Percentiles rank a stretch among this genome's conserved stretches.
These are phyloP conservation scores for Vandiemenella viatica DNA, from an alignment of 2,888 invertebrate species.

Conservation along the genomic window DNA sequence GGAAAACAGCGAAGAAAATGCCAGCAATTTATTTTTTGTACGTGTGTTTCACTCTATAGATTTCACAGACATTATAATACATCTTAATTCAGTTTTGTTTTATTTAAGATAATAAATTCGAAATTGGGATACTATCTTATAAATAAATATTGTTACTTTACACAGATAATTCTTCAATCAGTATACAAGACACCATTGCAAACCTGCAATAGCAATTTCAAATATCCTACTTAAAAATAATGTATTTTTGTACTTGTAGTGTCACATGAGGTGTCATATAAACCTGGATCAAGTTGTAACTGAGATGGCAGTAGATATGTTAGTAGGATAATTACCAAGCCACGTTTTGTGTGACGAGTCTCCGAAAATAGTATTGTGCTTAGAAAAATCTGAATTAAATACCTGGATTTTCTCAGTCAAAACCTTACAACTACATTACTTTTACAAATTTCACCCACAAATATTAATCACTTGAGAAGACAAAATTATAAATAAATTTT, in stretches of 20 bases:
- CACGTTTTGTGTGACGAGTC: not conserved
- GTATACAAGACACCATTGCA: too few species aligned
- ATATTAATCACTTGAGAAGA: too few species aligned
- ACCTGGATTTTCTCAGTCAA: not conserved
- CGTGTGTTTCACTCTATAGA: too few species aligned
- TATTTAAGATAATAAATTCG: too few species aligned
- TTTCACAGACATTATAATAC: too few species aligned
- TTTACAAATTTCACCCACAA: not conserved
- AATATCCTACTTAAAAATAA: constrained; percentile 4
- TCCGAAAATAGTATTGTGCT: not conserved
- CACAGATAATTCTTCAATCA: too few species aligned
- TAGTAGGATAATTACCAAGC: not conserved
- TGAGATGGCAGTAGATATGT: not conserved
- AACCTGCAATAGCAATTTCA: not conserved
- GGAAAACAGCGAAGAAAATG: too few species aligned
- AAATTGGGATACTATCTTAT: too few species aligned
- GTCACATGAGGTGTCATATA: constrained; percentile 5
- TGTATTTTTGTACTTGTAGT: constrained; percentile 8
- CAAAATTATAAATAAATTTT: not conserved
- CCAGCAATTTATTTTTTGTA: too few species aligned
- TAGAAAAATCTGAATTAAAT: not conserved
- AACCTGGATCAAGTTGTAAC: constrained; percentile 3
- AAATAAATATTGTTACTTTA: too few species aligned
- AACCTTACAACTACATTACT: not conserved
- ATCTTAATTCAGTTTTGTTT: too few species aligned